Percentiles rank a stretch among this genome's conserved stretches.
Evolutionary conservation across 2,888 invertebrate genomes (phyloP).

Genomic region (Druceiella hillmani): DNA sequence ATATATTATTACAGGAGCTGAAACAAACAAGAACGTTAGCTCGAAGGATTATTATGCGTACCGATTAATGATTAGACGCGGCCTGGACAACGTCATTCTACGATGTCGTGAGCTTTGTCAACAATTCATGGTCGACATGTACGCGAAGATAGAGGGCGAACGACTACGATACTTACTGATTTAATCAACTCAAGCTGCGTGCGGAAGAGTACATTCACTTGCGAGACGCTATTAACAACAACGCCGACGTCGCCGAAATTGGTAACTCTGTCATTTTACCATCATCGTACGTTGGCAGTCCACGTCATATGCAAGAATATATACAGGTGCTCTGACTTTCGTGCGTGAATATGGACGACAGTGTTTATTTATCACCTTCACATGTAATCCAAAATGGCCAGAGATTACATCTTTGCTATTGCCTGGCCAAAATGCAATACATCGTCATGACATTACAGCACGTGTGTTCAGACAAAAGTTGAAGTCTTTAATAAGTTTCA

Average conservation of each 20-base stretch:
- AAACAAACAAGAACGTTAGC: too few relatives aligned
- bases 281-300: too few relatives aligned
- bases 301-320: too few relatives aligned
- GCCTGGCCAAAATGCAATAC: too few relatives aligned
- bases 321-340: too few relatives aligned
- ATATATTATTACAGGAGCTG: background rate
- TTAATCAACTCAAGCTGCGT: slow-evolving; percentile 28
- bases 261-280: slow-evolving; percentile 19
- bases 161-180: slow-evolving; percentile 28
- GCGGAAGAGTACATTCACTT: too few relatives aligned
- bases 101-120: slow-evolving; percentile 28
- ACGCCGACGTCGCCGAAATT: slow-evolving; percentile 16
- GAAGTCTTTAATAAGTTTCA: background rate
- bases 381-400: too few relatives aligned
- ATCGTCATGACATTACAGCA: too few relatives aligned
- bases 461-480: background rate
- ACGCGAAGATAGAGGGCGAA: slow-evolving; percentile 33
- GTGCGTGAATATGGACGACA: slow-evolving; percentile 31
- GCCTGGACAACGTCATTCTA: too few relatives aligned
- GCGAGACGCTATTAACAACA: slow-evolving; percentile 23
- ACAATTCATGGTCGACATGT: slow-evolving; percentile 33
- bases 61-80: too few relatives aligned
- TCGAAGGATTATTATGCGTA: too few relatives aligned
- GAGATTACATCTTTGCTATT: too few relatives aligned
- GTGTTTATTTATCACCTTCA: slow-evolving; percentile 21